Base-by-base conservation (phyloP, 2,888 invertebrate genomes). In the Hydriomena furcata region DNA sequence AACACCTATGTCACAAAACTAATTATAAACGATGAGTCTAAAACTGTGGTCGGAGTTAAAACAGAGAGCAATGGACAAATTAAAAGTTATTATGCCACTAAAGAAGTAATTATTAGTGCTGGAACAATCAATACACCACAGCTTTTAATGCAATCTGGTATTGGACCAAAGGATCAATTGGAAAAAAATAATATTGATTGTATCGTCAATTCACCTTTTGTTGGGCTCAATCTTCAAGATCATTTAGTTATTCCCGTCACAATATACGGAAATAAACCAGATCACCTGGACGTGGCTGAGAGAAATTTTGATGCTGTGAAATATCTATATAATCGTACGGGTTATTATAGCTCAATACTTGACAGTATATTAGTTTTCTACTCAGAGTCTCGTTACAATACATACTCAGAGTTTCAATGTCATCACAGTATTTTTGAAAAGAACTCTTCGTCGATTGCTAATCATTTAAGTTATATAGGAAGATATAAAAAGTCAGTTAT, bases 141-240 rank as follows among this genome's bases (percentile, higher is more conserved):
- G 41, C 59, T 92, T 5, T 63, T 92, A 1, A 82, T 91, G 80
- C 59, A 92, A 0, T 92, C 92, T 1, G 92, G 92, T 11, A 68
- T 92, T 1, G 92, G 92, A 0, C 84, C 89, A 34, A 72, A 65
- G 51, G 49, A 76, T 1, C 78, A 91, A 34, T 64, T 91, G 0
- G 28, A 55, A 7, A 63, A 76, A 1, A 74, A 82, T 5, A 76
- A 81, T 6, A 87, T 91, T 32, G 6, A 61, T 0, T 73, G 83
- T 0, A 56, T 83, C 31, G 66, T 80, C 8, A 72, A 92, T 58
- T 79, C 78, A 2, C 78, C 82, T 0, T 85, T 77, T 0, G 92
- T 92, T 0, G 92, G 92, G 0, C 63, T 80, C 52, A 91, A 92
- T 66, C 76, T 92, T n/a, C 91, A 92, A 61, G 92, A 92, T 55